These are phyloP conservation scores for Holcopasites calliopsidis DNA, from an alignment of 1,140 invertebrate species.

Conservation along the genomic window DNA sequence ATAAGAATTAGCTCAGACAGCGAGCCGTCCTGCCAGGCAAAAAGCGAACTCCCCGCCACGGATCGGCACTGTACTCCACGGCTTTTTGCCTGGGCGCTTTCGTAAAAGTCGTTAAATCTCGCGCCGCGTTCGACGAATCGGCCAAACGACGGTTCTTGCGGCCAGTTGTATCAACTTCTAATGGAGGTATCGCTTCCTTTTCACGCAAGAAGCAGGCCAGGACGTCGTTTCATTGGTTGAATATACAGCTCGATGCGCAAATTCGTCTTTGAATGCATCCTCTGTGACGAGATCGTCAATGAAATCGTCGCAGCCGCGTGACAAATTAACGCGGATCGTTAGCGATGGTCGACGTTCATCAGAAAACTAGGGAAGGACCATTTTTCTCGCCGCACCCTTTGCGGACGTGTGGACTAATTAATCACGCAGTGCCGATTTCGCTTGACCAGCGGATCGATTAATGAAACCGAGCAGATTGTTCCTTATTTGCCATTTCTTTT, in stretches of 20 bases:
- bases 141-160: conserved; percentile 55
- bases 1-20: conserved; percentile 72
- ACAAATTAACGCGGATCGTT: conserved; percentile 20
- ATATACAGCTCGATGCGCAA: background rate
- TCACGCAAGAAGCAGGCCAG: no score
- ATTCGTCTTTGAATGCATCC: background rate
- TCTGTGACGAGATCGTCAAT: background rate
- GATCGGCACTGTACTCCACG: conserved; percentile 37
- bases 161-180: conserved; percentile 7
- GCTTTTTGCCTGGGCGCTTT: conserved; percentile 45
- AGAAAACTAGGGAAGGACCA: conserved; percentile 2
- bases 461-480: conserved; percentile 16
- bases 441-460: conserved; percentile 18
- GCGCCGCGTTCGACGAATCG: conserved; percentile 50
- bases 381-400: conserved; percentile 31
- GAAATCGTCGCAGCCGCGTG: conserved; percentile 1
- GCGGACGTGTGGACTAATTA: conserved; percentile 19
- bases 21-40: conserved; percentile 43
- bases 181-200: background rate
- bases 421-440: conserved; percentile 34
- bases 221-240: background rate
- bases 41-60: conserved; percentile 30
- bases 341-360: background rate
- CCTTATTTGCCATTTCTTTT: conserved; percentile 9
- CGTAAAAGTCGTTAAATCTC: conserved; percentile 62